Percentiles rank a stretch among this genome's conserved stretches.
Conservation (phyloP, 1,140 invertebrate genomes). For the Drosophila sechellia region DNA sequence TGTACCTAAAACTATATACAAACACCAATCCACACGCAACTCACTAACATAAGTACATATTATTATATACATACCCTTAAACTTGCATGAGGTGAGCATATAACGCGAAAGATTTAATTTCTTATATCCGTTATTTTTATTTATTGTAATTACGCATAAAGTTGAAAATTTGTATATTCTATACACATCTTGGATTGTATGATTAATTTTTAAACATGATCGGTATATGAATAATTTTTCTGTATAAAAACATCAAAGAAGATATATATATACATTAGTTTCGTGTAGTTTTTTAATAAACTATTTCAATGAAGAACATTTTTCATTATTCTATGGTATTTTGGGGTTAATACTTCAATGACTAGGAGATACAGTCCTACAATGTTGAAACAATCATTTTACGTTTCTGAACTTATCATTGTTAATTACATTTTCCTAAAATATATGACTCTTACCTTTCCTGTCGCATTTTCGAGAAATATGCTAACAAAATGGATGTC, state of each 20-base stretch:
- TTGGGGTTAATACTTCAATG: no score
- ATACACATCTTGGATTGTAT: slow-evolving; percentile 37
- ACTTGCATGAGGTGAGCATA: slow-evolving; percentile 49
- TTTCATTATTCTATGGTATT: no score
- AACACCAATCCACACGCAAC: slow-evolving; percentile 46
- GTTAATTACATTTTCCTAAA: no score
- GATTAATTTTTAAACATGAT: slow-evolving; percentile 52
- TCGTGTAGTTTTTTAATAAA: slow-evolving; percentile 76
- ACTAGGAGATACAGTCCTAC: no score
- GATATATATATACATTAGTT: slow-evolving; percentile 54
- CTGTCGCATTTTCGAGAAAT: no score
- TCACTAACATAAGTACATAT: slow-evolving; percentile 49
- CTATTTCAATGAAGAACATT: slow-evolving; percentile 43
- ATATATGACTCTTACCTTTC: no score
- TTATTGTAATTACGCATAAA: slow-evolving; percentile 74
- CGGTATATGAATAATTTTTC: slow-evolving; percentile 64
- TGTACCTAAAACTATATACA: slow-evolving; percentile 70
- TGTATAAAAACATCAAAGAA: slow-evolving; percentile 58
- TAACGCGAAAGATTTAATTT: slow-evolving; percentile 60
- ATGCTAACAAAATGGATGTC: no score
- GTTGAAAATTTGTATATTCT: slow-evolving; percentile 45
- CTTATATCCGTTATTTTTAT: slow-evolving; percentile 73
- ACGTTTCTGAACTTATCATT: no score
- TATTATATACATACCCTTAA: slow-evolving; percentile 34
- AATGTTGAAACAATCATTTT: no score